Conservation (phyloP, 2,888 invertebrate species). For the Sinohyriopsis cumingii region DNA sequence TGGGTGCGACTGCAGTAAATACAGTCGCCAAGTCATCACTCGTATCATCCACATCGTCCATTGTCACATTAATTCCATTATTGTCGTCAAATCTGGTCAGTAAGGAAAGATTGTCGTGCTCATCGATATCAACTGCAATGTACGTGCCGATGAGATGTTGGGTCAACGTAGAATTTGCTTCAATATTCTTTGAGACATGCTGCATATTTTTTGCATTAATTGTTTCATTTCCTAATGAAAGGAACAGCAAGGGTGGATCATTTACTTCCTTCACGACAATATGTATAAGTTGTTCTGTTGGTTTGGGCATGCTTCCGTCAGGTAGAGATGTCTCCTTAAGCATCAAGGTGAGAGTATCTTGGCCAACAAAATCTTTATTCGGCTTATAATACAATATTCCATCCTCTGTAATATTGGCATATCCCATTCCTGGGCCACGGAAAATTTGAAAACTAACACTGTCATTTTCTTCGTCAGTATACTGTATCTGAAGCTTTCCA, state of each 20-base stretch:
- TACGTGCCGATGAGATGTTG: slow-evolving; percentile 15
- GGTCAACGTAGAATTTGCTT: slow-evolving; percentile 10
- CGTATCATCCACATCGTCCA: too few relatives aligned
- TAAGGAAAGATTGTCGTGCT: slow-evolving; percentile 7
- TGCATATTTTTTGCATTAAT: slow-evolving; percentile 2
- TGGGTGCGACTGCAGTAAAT: neutral
- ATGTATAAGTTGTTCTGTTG: slow-evolving; percentile 4
- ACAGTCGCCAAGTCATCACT: neutral
- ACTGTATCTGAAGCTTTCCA: slow-evolving; percentile 8
- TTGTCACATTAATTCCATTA: neutral
- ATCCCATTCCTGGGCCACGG: slow-evolving; percentile 17
- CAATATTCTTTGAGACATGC: slow-evolving; percentile 4
- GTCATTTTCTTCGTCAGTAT: slow-evolving; percentile 39
- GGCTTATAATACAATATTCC: slow-evolving; percentile 29
- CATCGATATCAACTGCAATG: slow-evolving; percentile 18
- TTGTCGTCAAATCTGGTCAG: neutral
- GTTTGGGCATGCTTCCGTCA: neutral
- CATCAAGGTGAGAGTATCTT: neutral
- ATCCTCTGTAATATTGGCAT: slow-evolving; percentile 22
- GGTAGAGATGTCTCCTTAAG: neutral
- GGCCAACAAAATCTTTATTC: slow-evolving; percentile 35
- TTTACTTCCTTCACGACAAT: slow-evolving; percentile 12
- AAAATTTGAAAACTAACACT: slow-evolving; percentile 25
- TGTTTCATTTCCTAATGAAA: slow-evolving; percentile 5
- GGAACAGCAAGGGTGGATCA: slow-evolving; percentile 18